Conservation (phyloP, 2,113 vertebrate species). For the Terrapene triunguis region DNA sequence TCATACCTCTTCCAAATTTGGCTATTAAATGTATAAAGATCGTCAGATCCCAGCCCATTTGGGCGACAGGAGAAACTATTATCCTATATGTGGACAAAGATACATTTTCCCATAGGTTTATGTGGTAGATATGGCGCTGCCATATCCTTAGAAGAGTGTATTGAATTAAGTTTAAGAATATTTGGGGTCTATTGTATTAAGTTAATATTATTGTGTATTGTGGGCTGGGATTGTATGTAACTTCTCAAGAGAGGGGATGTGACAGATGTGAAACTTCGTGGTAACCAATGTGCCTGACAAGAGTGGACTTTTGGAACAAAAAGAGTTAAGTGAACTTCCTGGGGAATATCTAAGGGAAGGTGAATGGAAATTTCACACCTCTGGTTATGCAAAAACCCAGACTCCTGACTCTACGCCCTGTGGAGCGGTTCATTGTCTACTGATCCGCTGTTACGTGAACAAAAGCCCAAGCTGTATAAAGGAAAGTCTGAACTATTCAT, state of each 20-base stretch:
- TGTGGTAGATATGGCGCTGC: not conserved
- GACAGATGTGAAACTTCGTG: not conserved
- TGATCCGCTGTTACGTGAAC: not conserved
- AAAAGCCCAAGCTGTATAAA: not conserved
- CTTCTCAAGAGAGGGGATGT: not conserved
- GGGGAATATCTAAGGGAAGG: not conserved
- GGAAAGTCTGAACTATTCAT: not conserved
- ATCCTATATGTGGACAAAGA: not conserved
- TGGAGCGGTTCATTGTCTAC: not conserved
- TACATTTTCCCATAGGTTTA: not conserved
- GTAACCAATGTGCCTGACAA: not conserved
- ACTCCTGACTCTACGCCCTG: not conserved
- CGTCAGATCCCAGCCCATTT: rapidly evolving
- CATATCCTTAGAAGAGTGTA: not conserved
- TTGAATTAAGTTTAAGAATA: not conserved
- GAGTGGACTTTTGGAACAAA: not conserved
- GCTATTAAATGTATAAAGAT: not conserved
- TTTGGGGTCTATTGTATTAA: not conserved
- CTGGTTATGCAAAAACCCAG: not conserved
- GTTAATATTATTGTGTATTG: not conserved
- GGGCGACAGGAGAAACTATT: not conserved
- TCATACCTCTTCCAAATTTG: not conserved
- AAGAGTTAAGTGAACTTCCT: not conserved
- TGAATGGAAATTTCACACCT: not conserved
- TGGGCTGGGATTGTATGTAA: not conserved